phyloP scores from a whole-genome alignment of 2,797 vertebrate species.

The Ara ararauna region DNA sequence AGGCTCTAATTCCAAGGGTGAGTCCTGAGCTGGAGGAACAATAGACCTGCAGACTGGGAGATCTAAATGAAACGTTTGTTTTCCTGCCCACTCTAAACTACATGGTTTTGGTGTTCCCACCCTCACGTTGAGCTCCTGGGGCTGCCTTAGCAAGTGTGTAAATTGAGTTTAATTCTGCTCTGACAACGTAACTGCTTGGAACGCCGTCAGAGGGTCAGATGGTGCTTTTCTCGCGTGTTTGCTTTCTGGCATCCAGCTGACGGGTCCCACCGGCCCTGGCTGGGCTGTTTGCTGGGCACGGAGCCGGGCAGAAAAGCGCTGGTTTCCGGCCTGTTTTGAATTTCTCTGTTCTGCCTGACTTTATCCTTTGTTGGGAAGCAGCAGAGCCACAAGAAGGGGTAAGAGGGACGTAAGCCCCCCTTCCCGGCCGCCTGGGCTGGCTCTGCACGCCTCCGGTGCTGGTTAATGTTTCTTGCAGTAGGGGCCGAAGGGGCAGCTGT shows the following conservation, averaged over 20 bases:
- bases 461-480: slow-evolving; percentile 52
- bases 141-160: neutral
- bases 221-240: slow-evolving; percentile 10
- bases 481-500: neutral
- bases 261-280: slow-evolving; percentile 14
- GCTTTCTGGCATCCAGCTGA: slow-evolving; percentile 47
- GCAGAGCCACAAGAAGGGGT: neutral
- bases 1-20: neutral
- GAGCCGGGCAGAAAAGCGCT: neutral
- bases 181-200: neutral
- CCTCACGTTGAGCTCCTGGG: neutral
- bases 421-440: fast-evolving
- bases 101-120: neutral
- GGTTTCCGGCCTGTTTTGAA: neutral
- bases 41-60: neutral
- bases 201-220: neutral
- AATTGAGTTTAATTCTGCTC: neutral
- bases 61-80: neutral
- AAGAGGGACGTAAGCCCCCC: neutral
- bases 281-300: neutral
- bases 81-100: neutral
- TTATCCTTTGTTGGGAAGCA: neutral
- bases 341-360: neutral
- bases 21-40: neutral
- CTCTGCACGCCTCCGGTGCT: neutral